Evolutionary conservation across 2,113 vertebrate genomes (phyloP).

Genomic region (Lipophrys pholis): DNA sequence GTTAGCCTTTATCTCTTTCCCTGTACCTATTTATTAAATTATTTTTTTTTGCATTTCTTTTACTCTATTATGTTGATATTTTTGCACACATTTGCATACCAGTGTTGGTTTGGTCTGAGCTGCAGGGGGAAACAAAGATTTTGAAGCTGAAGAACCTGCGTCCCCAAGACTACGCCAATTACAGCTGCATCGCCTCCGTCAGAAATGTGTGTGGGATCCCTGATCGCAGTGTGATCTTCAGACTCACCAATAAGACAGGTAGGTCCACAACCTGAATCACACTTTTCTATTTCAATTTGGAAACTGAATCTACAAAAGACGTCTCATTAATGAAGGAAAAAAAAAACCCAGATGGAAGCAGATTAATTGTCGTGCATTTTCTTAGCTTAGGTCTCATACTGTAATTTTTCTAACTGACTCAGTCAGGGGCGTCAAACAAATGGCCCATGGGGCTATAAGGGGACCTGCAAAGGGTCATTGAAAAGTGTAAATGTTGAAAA

Average conservation of each 20-base stretch:
- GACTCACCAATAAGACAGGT: constrained; percentile 94
- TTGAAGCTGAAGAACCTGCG: constrained; percentile 99
- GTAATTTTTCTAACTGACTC: constrained; percentile 22
- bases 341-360: not conserved
- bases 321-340: not conserved
- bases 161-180: constrained; percentile 98
- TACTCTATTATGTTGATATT: constrained; percentile 40
- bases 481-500: no score
- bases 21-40: not conserved
- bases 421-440: no score
- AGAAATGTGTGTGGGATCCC: constrained; percentile 95
- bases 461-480: no score
- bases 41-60: constrained; percentile 29
- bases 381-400: constrained; percentile 1
- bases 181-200: constrained; percentile 98
- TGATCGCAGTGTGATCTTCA: constrained; percentile 95
- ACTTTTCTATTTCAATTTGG: not conserved
- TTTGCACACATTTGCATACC: constrained; percentile 82
- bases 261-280: not conserved
- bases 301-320: not conserved
- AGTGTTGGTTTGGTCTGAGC: constrained; percentile 81
- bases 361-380: not conserved
- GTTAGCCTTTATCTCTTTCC: constrained; percentile 42
- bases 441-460: no score
- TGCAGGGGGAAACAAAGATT: constrained; percentile 98